Base-by-base conservation (phyloP, 2,888 invertebrate species). In the Agonopterix alstromeriana region DNA sequence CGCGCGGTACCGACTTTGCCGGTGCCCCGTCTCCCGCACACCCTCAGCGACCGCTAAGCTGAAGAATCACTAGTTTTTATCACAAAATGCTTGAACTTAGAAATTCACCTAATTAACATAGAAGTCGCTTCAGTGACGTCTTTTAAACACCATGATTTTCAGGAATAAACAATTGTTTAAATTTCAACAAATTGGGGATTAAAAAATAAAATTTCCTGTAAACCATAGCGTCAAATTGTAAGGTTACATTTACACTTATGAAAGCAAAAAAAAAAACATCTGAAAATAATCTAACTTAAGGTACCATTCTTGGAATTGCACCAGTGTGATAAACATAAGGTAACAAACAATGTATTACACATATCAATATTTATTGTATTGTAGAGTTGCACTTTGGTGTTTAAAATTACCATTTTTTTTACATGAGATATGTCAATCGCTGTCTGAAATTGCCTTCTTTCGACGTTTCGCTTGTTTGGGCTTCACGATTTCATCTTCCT, bases 401-500 rank as follows among this genome's bases (percentile, higher is more conserved):
- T 77, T 78, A 70, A 71, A 73, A 77, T 77, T 80, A 83, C 77
- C 73, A 65, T 78, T 67, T 57, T 65, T 74, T 73, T 75, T 70
- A 67, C 66, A 73, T 64, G 69, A 79, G 75, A 78, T 86, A 83
- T 88, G 93, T 96, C 94, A 97, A 92, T 97, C 97, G 86, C 97
- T 97, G 85, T 97, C 97, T 59, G 95, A 96, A 77, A 95, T 93
- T 51, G 95, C 93, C 90, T 95, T 95, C 94, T 96, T 96, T 83
- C 97, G 91, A 76, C 96, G 95, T 83, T 97, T 97, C 55, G 95
- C 94, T 84, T 95, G 95, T 83, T 96, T 96, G 66, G 95, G 95
- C 85, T 96, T 96, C 17, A 95, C 94, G 73, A 96, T 94, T 87
- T 96, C 97, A 84, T 97, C 97, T 76, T 97, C 94, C 93, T 95